Evolutionary conservation across 2,113 vertebrate genomes (phyloP).

Genomic region (Spheniscus mendiculus): DNA sequence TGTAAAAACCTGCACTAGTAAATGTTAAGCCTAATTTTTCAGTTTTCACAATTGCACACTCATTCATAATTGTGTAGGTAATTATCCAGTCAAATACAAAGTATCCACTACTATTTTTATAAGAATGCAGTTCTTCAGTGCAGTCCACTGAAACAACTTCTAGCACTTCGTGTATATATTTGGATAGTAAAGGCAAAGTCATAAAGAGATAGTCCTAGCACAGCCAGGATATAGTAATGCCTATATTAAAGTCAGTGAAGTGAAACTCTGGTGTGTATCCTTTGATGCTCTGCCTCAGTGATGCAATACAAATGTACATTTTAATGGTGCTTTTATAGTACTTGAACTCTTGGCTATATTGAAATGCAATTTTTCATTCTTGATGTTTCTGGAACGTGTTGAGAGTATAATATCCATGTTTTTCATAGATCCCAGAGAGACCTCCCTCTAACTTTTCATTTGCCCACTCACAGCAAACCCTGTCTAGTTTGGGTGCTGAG

Average conservation of each 20-base stretch:
- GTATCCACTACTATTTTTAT: neutral
- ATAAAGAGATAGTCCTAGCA: neutral
- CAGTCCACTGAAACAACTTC: neutral
- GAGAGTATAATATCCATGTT: neutral
- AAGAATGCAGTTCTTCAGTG: neutral
- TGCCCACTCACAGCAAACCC: neutral
- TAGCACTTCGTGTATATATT: neutral
- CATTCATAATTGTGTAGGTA: neutral
- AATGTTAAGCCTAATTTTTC: neutral
- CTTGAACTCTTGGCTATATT: conserved; percentile 11
- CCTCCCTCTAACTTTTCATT: neutral
- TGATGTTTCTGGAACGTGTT: neutral
- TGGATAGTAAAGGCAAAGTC: neutral
- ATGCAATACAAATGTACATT: conserved; percentile 17
- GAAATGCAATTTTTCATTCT: conserved; percentile 18
- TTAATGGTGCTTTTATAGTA: conserved; percentile 19
- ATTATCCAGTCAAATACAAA: neutral
- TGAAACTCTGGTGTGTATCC: neutral
- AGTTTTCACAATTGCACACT: neutral
- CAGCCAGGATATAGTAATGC: neutral
- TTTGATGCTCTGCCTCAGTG: conserved; percentile 46
- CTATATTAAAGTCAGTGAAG: conserved; percentile 15
- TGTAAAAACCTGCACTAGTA: neutral
- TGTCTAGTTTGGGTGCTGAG: neutral
- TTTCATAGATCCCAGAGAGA: conserved; percentile 9